A percentile compares a stretch with the other conserved stretches of the same genome.
Conservation (phyloP, 2,888 invertebrate genomes). For the Dryococelus australis region DNA sequence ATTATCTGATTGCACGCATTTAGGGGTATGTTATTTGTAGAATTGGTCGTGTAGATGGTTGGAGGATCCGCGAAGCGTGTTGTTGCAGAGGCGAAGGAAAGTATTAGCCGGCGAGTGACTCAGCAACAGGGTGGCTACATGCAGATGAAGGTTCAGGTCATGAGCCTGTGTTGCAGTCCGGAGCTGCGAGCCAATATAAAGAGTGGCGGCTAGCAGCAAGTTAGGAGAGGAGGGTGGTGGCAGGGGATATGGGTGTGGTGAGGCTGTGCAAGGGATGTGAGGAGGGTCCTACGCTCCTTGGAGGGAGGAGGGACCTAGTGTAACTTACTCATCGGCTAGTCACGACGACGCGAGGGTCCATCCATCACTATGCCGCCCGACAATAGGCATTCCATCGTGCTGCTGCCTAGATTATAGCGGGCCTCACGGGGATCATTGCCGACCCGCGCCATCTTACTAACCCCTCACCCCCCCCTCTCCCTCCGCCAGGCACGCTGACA, state of each 20-base stretch:
- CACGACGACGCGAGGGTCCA: neutral
- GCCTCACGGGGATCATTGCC: neutral
- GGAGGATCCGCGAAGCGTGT: too few relatives aligned
- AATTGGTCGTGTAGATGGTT: too few relatives aligned
- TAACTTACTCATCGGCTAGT: slow-evolving; percentile 29
- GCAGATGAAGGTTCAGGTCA: neutral
- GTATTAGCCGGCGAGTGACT: neutral
- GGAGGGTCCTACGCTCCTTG: too few relatives aligned
- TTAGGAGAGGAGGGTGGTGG: too few relatives aligned
- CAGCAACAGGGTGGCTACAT: neutral
- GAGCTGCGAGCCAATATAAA: too few relatives aligned
- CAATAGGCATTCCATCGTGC: slow-evolving; percentile 26
- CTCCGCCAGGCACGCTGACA: neutral
- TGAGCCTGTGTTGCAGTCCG: neutral
- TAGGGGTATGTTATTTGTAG: too few relatives aligned
- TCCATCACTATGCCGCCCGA: neutral
- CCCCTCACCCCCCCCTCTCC: neutral
- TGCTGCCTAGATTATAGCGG: neutral
- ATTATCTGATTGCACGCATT: too few relatives aligned
- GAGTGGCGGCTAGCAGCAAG: too few relatives aligned
- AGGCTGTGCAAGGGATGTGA: neutral
- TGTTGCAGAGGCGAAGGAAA: too few relatives aligned
- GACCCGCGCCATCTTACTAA: neutral
- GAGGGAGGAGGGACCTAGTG: slow-evolving; percentile 21
- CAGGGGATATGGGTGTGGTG: too few relatives aligned